phyloP scores from a whole-genome alignment of 2,888 invertebrate species.

The Drosophila planitibia region DNA sequence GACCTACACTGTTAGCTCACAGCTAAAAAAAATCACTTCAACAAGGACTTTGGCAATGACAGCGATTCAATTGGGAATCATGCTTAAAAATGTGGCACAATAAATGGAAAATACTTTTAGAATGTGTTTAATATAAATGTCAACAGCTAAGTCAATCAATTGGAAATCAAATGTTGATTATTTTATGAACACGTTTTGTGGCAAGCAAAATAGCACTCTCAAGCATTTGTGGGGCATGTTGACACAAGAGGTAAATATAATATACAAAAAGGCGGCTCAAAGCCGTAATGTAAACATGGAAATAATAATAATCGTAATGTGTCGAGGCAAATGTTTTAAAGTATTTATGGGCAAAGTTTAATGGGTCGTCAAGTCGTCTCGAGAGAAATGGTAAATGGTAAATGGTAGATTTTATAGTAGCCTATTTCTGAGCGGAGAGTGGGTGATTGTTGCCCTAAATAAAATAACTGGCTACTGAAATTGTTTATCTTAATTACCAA shows the following conservation, averaged over 20 bases:
- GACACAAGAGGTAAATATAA: slow-evolving; percentile 44
- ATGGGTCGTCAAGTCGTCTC: slow-evolving; percentile 50
- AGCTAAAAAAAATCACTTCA: neutral
- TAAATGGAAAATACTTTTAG: slow-evolving; percentile 5
- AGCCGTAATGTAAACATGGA: slow-evolving; percentile 46
- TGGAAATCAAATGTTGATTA: slow-evolving; percentile 52
- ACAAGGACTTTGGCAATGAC: slow-evolving; percentile 44
- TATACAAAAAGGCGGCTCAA: slow-evolving; percentile 1
- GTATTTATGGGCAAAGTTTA: slow-evolving; percentile 71
- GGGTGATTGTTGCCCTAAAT: slow-evolving; percentile 36
- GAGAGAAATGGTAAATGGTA: neutral
- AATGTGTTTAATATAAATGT: neutral
- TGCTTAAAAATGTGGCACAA: slow-evolving; percentile 4
- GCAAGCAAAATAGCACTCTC: neutral
- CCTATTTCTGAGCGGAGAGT: slow-evolving; percentile 2
- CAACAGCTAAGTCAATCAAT: slow-evolving; percentile 18
- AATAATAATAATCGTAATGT: slow-evolving; percentile 48
- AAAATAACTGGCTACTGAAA: slow-evolving; percentile 72
- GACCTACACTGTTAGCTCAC: slow-evolving; percentile 2
- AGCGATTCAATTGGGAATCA: slow-evolving; percentile 15
- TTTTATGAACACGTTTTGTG: slow-evolving; percentile 23
- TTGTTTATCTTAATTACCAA: slow-evolving; percentile 82
- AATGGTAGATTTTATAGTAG: slow-evolving; percentile 26
- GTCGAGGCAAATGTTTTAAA: slow-evolving; percentile 10
- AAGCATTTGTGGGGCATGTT: slow-evolving; percentile 22